Evolutionary conservation across 1,140 invertebrate species (phyloP).

Genomic region (Rhizoglyphus robini): DNA sequence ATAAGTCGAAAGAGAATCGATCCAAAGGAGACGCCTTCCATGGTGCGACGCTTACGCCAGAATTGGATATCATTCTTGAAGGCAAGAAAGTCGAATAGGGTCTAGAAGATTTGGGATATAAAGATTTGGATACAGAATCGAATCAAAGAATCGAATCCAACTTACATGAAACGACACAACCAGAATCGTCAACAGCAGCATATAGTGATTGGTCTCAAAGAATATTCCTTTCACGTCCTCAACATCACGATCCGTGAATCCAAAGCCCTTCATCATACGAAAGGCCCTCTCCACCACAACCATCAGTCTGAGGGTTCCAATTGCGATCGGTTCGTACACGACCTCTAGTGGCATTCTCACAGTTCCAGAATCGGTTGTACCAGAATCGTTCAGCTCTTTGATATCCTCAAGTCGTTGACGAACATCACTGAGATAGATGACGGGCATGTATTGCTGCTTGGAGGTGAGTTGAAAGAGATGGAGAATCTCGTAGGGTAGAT

Average conservation of each 20-base stretch:
- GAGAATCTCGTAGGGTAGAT: slow-evolving; percentile 15
- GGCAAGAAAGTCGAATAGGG: slow-evolving; percentile 88
- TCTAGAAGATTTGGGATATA: slow-evolving; percentile 46
- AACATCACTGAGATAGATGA: slow-evolving; percentile 64
- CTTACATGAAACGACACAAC: slow-evolving; percentile 86
- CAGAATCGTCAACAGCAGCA: slow-evolving; percentile 79
- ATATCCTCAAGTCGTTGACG: slow-evolving; percentile 61
- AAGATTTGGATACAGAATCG: background rate
- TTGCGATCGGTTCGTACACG: slow-evolving; percentile 37
- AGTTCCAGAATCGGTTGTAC: background rate
- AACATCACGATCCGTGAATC: slow-evolving; percentile 82
- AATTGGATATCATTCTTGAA: slow-evolving; percentile 96
- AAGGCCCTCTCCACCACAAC: slow-evolving; percentile 64
- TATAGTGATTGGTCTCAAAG: slow-evolving; percentile 83
- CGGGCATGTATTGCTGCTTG: slow-evolving; percentile 43
- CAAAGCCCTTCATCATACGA: slow-evolving; percentile 51
- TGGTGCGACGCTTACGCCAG: slow-evolving; percentile 66
- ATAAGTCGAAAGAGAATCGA: slow-evolving; percentile 84
- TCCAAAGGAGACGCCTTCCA: slow-evolving; percentile 73
- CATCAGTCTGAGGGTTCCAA: slow-evolving; percentile 38
- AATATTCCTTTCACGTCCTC: slow-evolving; percentile 95
- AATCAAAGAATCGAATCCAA: slow-evolving; percentile 25
- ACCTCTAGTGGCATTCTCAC: slow-evolving; percentile 33
- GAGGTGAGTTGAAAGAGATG: slow-evolving; percentile 13
- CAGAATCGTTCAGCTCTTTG: slow-evolving; percentile 34